These are phyloP conservation scores for Oscheius sp. DNA, from an alignment of 2,888 invertebrate genomes.

Conservation along the genomic window DNA sequence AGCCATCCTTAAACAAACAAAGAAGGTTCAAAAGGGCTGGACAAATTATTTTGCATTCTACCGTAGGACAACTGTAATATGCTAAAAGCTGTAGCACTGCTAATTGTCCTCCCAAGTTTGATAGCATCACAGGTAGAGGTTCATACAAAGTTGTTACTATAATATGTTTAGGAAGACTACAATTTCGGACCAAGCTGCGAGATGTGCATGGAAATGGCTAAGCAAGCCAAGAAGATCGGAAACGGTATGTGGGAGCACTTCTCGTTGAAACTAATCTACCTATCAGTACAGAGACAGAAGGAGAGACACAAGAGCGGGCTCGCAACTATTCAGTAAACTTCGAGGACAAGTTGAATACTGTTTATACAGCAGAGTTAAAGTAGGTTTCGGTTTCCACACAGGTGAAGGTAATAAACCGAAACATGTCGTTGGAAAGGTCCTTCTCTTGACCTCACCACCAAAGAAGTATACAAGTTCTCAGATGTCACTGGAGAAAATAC, in stretches of 20 bases:
- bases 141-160: not conserved
- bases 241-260: not conserved
- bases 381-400: no score
- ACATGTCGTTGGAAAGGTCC: no score
- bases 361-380: not conserved
- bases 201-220: not conserved
- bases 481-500: constrained; percentile 35
- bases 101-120: not conserved
- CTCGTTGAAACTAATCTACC: no score
- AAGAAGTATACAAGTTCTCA: not conserved
- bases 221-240: not conserved
- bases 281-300: not conserved
- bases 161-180: not conserved
- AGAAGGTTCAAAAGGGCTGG: not conserved
- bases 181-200: not conserved
- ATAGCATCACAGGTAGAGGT: not conserved
- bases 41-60: not conserved
- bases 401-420: no score
- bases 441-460: no score
- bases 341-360: not conserved
- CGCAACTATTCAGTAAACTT: not conserved
- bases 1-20: not conserved
- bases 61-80: not conserved
- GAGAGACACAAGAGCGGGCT: not conserved
- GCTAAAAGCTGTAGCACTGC: not conserved